Evolutionary conservation across 2,888 invertebrate genomes (phyloP).

Genomic region (Oscheius sp.): DNA sequence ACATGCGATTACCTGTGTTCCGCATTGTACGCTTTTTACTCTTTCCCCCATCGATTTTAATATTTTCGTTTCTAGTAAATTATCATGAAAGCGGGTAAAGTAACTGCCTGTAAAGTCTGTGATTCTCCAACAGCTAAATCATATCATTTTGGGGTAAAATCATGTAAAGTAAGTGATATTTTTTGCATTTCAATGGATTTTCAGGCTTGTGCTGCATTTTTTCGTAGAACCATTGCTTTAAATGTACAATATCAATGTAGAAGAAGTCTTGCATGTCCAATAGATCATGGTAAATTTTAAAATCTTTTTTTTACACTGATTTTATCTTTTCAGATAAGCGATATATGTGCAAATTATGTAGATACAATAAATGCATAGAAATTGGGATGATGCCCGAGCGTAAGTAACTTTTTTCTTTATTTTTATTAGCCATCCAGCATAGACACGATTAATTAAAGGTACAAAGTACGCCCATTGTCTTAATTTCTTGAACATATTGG

Average conservation of each 20-base stretch:
- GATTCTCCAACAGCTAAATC: slow-evolving; percentile 15
- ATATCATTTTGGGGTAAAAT: slow-evolving; percentile 22
- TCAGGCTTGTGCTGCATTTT: slow-evolving; percentile 21
- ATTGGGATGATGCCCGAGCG: slow-evolving; percentile 50
- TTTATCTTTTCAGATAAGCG: slow-evolving; percentile 28
- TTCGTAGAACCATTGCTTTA: slow-evolving; percentile 14
- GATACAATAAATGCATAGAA: slow-evolving; percentile 45
- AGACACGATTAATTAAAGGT: too few relatives aligned
- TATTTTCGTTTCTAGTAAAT: not conserved
- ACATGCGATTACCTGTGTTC: not conserved
- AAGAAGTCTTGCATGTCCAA: not conserved
- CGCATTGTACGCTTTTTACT: not conserved
- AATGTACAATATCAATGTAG: slow-evolving; percentile 13
- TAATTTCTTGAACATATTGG: not conserved
- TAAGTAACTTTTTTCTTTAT: slow-evolving; percentile 19
- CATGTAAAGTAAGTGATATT: slow-evolving; percentile 12
- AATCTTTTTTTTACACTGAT: not conserved
- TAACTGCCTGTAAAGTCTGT: not conserved
- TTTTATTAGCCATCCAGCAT: not conserved
- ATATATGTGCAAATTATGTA: slow-evolving; percentile 44
- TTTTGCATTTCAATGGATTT: not conserved
- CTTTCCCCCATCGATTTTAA: not conserved
- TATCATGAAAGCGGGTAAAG: slow-evolving; percentile 10
- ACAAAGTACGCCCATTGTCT: too few relatives aligned
- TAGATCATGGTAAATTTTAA: not conserved